Evolutionary conservation across 2,888 invertebrate species (phyloP).

Genomic region (Neoascia interrupta): DNA sequence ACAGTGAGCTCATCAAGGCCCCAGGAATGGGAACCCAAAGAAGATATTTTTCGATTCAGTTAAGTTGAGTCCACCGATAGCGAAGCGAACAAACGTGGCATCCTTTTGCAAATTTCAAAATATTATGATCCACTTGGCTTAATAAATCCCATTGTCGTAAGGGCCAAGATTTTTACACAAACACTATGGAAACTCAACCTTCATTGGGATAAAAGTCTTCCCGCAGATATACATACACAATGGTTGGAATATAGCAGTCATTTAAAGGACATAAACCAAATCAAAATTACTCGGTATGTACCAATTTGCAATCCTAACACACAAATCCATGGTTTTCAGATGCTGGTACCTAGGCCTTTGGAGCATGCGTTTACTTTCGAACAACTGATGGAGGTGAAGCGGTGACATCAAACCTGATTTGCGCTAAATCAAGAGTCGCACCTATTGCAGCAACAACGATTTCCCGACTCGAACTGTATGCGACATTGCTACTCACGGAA

Average conservation of each 20-base stretch:
- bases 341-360: slow-evolving; percentile 16
- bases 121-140: slow-evolving; percentile 41
- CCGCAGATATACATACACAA: not conserved
- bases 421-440: slow-evolving; percentile 17
- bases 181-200: slow-evolving; percentile 7
- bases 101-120: slow-evolving; percentile 35
- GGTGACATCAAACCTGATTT: slow-evolving; percentile 5
- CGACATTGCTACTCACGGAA: not conserved
- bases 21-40: slow-evolving; percentile 34
- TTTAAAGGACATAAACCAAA: slow-evolving; percentile 5
- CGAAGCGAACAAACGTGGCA: slow-evolving; percentile 41
- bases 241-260: slow-evolving; percentile 5
- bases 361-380: slow-evolving; percentile 8
- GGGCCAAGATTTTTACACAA: slow-evolving; percentile 43
- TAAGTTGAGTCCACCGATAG: slow-evolving; percentile 1
- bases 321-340: slow-evolving; percentile 28
- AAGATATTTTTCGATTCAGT: slow-evolving; percentile 27
- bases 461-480: slow-evolving; percentile 13
- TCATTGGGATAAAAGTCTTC: not conserved
- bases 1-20: slow-evolving; percentile 33
- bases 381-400: not conserved
- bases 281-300: slow-evolving; percentile 20
- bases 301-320: not conserved
- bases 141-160: slow-evolving; percentile 46
- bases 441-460: slow-evolving; percentile 14